phyloP scores from a whole-genome alignment of 2,797 vertebrate species.

The Esox masquinongy region DNA sequence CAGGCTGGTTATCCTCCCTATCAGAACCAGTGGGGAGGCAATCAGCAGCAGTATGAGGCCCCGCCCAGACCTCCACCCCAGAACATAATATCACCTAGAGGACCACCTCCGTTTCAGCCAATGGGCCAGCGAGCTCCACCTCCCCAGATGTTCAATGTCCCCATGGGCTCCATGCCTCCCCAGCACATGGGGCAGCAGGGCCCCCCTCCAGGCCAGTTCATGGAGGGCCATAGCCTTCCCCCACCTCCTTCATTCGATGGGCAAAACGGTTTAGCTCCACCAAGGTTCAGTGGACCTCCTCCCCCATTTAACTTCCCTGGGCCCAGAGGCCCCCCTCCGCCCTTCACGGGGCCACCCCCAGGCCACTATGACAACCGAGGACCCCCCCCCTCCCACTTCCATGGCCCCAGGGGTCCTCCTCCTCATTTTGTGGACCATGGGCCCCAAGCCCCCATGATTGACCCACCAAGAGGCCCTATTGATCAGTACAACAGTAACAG shows the following conservation, averaged over 20 bases:
- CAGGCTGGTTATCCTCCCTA: conserved; percentile 68
- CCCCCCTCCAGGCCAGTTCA: conserved; percentile 74
- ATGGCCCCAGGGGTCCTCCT: conserved; percentile 79
- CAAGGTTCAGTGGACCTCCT: conserved; percentile 81
- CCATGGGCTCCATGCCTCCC: conserved; percentile 69
- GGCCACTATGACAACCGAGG: conserved; percentile 81
- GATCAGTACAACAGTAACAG: conserved; percentile 76
- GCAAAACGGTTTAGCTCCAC: conserved; percentile 75
- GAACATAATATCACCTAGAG: conserved; percentile 72
- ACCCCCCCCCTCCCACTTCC: conserved; percentile 79
- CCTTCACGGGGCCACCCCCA: conserved; percentile 71
- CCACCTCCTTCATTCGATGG: conserved; percentile 73
- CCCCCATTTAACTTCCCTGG: conserved; percentile 85
- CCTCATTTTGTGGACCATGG: conserved; percentile 81
- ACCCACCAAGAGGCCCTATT: conserved; percentile 77
- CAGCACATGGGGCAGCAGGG: conserved; percentile 77
- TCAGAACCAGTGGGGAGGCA: conserved; percentile 77
- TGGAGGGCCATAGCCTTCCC: conserved; percentile 59
- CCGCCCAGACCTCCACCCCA: conserved; percentile 66
- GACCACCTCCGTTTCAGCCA: conserved; percentile 67
- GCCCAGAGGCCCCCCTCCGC: conserved; percentile 81
- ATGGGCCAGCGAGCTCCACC: conserved; percentile 77
- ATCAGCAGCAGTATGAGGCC: conserved; percentile 55
- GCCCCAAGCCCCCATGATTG: conserved; percentile 57
- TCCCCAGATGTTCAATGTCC: conserved; percentile 81